phyloP scores from a whole-genome alignment of 2,797 vertebrate genomes.

The Coregonus ussuriensis region DNA sequence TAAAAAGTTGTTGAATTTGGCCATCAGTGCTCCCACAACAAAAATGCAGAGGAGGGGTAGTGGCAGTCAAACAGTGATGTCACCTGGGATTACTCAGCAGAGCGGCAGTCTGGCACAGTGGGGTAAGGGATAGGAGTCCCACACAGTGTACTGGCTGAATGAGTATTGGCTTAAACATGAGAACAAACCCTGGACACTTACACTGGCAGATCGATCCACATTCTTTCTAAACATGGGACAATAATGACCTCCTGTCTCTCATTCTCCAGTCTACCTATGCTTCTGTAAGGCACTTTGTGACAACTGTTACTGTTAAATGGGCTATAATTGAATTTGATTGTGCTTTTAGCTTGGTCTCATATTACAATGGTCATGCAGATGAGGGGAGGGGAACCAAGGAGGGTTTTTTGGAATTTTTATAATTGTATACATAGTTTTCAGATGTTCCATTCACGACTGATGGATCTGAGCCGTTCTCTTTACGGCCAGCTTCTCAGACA shows the following conservation, averaged over 20 bases:
- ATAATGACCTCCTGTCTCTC: constrained; percentile 57
- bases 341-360: neutral
- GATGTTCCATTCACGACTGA: constrained; percentile 12
- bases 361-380: too few relatives aligned
- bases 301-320: too few relatives aligned
- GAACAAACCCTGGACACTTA: constrained; percentile 59
- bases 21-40: too few relatives aligned
- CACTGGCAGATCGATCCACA: constrained; percentile 59
- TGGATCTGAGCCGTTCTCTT: neutral
- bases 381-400: too few relatives aligned
- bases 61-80: constrained; percentile 20
- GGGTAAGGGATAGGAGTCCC: constrained; percentile 31
- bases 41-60: neutral
- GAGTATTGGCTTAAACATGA: constrained; percentile 61
- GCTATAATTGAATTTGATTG: neutral
- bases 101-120: neutral
- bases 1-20: too few relatives aligned
- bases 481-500: too few relatives aligned
- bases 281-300: neutral
- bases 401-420: neutral
- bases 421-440: neutral
- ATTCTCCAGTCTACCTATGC: constrained; percentile 48
- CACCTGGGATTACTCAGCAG: constrained; percentile 46
- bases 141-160: constrained; percentile 56
- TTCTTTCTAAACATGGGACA: constrained; percentile 54